Base-by-base conservation (phyloP, 2,797 vertebrate species). In the Enteromius viviparus region DNA sequence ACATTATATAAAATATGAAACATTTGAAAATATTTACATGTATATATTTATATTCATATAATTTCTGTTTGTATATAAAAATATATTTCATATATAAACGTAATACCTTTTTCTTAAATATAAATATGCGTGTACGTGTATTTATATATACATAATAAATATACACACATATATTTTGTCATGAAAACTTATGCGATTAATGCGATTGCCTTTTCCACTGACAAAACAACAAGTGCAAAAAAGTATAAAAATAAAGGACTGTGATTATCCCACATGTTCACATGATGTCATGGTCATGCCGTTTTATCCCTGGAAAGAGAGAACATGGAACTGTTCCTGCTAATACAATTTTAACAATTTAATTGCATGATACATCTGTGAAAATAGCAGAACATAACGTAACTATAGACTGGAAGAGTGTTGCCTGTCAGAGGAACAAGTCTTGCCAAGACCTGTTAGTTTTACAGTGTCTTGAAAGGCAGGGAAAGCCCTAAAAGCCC, bases 301-400 rank as follows among this genome's bases (percentile, higher is more conserved):
- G 19, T 55, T 81, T 37, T 78, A 34, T 68, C 29, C 40, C 26
- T 70, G 65, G n/a, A 70, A 64, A 26, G 21, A 45, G 8, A 71
- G 3, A 26, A 65, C 19, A 21, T 77, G 37, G 8, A 76, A 45
- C 49, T 3, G 7, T 75, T 68, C 23, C 71, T 69, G 72, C 21
- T 53, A 32, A 80, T 76, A 10, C 17, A 64, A 55, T 53, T 3
- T 34, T 29, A 26, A n/a, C 47, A n/a, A 76, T 45, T 65, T 65
- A 53, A 19, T 65, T 66, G 26, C 26, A 62, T 47, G 49, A 53
- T 49, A 58, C 76, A 82, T 55, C 58, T 85, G 26, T 82, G 47
- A 78, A 82, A 85, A 85, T 37, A 71, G 37, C 40, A 37, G 26
- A 45, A 80, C 72, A 77, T 21, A 77, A 51, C 26, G 12, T 34